phyloP scores from a whole-genome alignment of 2,113 vertebrate species.

The Cariama cristata region DNA sequence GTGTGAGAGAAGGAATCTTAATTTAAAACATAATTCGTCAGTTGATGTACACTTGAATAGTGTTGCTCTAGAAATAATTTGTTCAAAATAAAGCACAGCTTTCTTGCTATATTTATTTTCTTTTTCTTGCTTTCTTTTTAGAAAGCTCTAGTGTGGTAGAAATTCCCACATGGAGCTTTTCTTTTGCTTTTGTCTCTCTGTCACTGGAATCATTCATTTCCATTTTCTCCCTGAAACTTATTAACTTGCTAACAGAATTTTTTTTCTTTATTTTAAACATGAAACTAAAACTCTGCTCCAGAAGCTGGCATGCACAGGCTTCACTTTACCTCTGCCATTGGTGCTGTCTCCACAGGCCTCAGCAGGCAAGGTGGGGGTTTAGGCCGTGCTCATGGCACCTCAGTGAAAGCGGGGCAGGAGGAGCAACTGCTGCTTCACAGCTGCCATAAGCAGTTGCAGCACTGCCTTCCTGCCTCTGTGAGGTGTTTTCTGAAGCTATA shows the following conservation, averaged over 20 bases:
- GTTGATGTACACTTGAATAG: background rate
- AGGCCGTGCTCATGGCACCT: rapidly evolving
- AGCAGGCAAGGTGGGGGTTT: rapidly evolving
- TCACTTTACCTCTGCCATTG: background rate
- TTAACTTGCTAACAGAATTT: background rate
- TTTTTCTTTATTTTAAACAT: background rate
- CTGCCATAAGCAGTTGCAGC: background rate
- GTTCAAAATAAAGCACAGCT: background rate
- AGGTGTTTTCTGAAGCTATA: background rate
- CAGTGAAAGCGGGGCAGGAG: rapidly evolving
- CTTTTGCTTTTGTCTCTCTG: background rate
- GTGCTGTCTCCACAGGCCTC: background rate
- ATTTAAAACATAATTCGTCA: background rate
- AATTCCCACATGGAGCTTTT: background rate
- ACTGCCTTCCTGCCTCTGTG: background rate
- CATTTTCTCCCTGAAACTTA: background rate
- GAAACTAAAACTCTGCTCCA: background rate
- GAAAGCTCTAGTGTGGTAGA: background rate
- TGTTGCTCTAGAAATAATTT: background rate
- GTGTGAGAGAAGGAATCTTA: background rate
- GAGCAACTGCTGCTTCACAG: rapidly evolving
- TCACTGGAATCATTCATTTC: background rate
- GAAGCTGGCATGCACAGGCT: rapidly evolving
- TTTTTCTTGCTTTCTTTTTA: background rate
- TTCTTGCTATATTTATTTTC: background rate